Evolutionary conservation across 2,113 vertebrate species (phyloP), one percentile per base, ranked within the genome.

Genomic region (Zosterops japonicus): DNA sequence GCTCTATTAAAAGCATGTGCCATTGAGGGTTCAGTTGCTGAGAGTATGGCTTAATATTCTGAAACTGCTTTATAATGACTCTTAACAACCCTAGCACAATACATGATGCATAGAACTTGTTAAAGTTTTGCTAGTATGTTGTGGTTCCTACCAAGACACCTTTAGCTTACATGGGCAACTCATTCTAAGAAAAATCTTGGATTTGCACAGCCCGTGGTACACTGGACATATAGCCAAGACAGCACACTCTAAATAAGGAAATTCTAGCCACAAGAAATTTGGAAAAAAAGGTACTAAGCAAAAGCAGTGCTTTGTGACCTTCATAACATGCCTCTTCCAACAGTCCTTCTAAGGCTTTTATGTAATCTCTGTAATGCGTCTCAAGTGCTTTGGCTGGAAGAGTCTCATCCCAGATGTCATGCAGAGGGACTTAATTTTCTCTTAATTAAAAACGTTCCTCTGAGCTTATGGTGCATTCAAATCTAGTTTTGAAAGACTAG

Each of bases 1-100:
- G 69, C 47, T 95, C 36, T 91, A 70, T 80, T 88, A 86, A 96
- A 97, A 97, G 97, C 93, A 97, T 97, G 96, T 97, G 96, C 97
- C 96, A 96, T 12, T 97, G 97, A 96, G 72, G 64, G 47, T 28
- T 88, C 49, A 46, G 7, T 82, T 84, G 59, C 78, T 79, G 76
- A 81, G 35, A 39, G 27, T 83, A 42, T 60, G 70, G 41, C 64
- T 81, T 93, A 63, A 75, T 88, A 23, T 75, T 70, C 84, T 56
- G 55, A 52, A 94, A 71, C 52, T 76, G 36, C 57, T 76, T 95
- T 90, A 14, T 78, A 64, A 74, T 71, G 74, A 9, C 52, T 77
- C 25, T 69, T 90, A 79, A 60, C 28, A 83, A 53, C 25, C 52
- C 17, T 36, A 71, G 46, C 33, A 44, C 44, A 24, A 35, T 74